phyloP scores from a whole-genome alignment of 2,113 vertebrate genomes.

The Gulo gulo region DNA sequence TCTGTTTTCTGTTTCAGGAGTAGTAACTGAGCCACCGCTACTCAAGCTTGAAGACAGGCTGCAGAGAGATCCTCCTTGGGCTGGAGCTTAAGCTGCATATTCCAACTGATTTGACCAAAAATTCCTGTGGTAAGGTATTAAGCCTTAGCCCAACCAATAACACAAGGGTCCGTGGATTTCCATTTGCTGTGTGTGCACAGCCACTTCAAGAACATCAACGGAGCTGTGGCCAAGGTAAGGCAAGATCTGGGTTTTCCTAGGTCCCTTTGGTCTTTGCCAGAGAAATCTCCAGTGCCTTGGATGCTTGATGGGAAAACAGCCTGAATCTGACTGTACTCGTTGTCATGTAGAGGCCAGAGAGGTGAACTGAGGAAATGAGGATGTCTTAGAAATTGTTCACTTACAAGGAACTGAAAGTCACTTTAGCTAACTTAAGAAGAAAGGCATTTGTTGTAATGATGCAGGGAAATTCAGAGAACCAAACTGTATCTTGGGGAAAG shows the following conservation, averaged over 20 bases:
- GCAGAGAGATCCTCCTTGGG: not conserved
- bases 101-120: not conserved
- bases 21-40: not conserved
- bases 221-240: not conserved
- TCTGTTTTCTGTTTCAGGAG: not conserved
- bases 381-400: slow-evolving; percentile 22
- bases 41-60: not conserved
- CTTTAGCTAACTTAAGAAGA: slow-evolving; percentile 20
- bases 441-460: not conserved
- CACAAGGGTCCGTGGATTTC: not conserved
- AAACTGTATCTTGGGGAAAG: not conserved
- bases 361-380: not conserved
- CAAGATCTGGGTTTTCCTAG: not conserved
- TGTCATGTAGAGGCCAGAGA: not conserved
- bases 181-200: not conserved
- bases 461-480: not conserved
- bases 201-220: not conserved
- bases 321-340: not conserved
- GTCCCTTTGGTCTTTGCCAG: not conserved
- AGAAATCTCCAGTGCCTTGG: not conserved
- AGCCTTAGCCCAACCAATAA: not conserved
- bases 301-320: not conserved
- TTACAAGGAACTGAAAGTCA: slow-evolving; percentile 29
- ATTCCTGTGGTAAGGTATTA: not conserved
- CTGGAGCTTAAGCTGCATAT: not conserved